These are phyloP conservation scores for Drosophila navojoa DNA, from an alignment of 1,140 invertebrate species.

Conservation along the genomic window DNA sequence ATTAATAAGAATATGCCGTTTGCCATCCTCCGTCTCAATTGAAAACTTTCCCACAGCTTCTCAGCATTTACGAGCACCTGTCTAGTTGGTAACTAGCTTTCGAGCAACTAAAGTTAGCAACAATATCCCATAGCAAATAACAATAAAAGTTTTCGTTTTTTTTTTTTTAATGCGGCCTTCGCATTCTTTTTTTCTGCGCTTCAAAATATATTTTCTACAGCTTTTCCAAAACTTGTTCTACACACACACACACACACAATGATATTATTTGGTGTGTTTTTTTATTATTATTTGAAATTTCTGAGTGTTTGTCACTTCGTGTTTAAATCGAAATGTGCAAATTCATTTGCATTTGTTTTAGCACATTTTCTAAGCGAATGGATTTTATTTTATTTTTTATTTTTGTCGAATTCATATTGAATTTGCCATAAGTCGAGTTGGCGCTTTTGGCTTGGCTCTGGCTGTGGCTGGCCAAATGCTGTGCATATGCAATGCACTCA, in stretches of 20 bases:
- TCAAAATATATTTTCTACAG: conserved; percentile 14
- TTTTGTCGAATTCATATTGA: too few relatives aligned
- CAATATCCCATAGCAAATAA: too few relatives aligned
- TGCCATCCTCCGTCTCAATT: too few relatives aligned
- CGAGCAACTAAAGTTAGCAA: too few relatives aligned
- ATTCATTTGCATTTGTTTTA: conserved; percentile 74
- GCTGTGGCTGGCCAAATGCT: too few relatives aligned
- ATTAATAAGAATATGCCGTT: too few relatives aligned
- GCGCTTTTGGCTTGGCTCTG: too few relatives aligned
- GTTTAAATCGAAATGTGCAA: conserved; percentile 73
- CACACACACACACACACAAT: too few relatives aligned
- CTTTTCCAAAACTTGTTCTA: neutral
- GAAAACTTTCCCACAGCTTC: too few relatives aligned
- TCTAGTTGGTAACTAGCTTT: too few relatives aligned
- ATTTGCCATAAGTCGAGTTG: conserved; percentile 3
- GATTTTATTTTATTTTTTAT: conserved; percentile 2
- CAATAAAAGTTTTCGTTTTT: neutral
- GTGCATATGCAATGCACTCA: conserved; percentile 14
- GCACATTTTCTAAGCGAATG: conserved; percentile 73
- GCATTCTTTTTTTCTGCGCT: conserved; percentile 5
- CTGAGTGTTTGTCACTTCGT: conserved; percentile 59
- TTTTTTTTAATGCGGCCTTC: neutral
- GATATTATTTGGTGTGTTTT: neutral
- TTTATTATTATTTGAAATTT: conserved; percentile 23
- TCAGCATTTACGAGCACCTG: too few relatives aligned